phyloP scores from a whole-genome alignment of 2,888 invertebrate genomes.

The Lepidochitona cinerea region DNA sequence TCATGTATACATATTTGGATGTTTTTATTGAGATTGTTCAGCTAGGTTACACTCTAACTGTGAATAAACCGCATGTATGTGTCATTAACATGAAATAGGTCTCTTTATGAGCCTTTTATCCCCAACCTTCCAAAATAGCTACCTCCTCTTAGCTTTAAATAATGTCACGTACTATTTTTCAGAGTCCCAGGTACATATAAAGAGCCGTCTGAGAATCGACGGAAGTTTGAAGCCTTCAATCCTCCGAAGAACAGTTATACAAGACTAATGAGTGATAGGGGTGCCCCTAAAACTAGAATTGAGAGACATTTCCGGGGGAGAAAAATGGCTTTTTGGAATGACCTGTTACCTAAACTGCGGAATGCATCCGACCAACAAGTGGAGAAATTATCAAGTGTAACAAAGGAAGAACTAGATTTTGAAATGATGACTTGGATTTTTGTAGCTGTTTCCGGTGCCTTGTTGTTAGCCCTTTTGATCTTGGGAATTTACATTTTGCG shows the following conservation, averaged over 20 bases:
- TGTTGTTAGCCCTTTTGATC: background rate
- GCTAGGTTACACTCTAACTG: too few species aligned
- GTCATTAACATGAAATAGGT: too few species aligned
- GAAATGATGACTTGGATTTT: slow-evolving; percentile 7
- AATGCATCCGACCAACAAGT: background rate
- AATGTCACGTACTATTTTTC: too few species aligned
- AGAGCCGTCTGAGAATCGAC: background rate
- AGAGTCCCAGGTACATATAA: background rate
- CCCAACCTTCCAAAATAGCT: too few species aligned
- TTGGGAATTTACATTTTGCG: background rate
- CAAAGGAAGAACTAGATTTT: background rate
- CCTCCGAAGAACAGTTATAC: background rate
- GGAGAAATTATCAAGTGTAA: background rate
- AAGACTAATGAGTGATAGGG: background rate
- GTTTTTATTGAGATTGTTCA: too few species aligned
- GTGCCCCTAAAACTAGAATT: background rate
- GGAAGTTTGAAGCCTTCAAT: background rate
- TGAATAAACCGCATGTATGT: too few species aligned
- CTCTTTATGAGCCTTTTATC: too few species aligned
- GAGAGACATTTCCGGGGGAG: background rate
- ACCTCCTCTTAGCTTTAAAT: too few species aligned
- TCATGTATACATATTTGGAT: too few species aligned
- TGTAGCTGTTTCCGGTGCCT: background rate
- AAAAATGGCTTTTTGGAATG: background rate
- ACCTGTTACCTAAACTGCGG: background rate